Evolutionary conservation across 2,888 invertebrate genomes (phyloP), one percentile per base, ranked within the genome.

Genomic region (Tromatobia lineatoria): DNA sequence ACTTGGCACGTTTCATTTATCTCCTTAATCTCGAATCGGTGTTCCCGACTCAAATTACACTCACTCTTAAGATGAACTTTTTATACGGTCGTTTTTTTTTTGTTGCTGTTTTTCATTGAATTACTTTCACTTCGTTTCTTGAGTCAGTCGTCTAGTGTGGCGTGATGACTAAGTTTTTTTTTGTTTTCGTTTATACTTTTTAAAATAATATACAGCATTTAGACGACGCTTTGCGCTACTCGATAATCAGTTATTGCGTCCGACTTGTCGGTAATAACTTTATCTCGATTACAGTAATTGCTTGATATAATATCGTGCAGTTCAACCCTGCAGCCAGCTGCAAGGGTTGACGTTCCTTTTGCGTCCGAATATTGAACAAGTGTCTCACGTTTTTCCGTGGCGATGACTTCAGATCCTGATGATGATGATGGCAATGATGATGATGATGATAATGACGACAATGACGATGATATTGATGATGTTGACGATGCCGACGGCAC

Each of bases 71-170:
- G 70, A 77, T 69, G 50, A n/a, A 34, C 54, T 54, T 74, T 57
- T 71, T 76, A 70, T 82, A 79, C 78, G 34, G 34, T 34, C 59
- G 59, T 29, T 59, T 59, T 74, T 86, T 74, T 80, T 69, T 67
- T 57, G 20, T 80, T 25, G 57, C 15, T 54, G 50, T 75, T 25
- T 80, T 70, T 83, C 82, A 69, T 79, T 82, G 71, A 77, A 77
- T 79, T 82, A 77, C 83, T 85, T 83, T 83, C 54, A 80, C 54
- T 82, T 87, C 42, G 78, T 85, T 86, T 84, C 57, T 80, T 81
- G 77, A 78, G 84, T 84, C 77, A 84, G 77, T 81, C 80, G 54
- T 78, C 73, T 64, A 70, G 70, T 74, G 47, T 61, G 77, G 80
- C 67, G 80, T 76, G 66, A 75, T 75, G 71, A 29, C 23, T 67